Base-by-base conservation (phyloP, 2,113 vertebrate species). In the Gracilinanus agilis region DNA sequence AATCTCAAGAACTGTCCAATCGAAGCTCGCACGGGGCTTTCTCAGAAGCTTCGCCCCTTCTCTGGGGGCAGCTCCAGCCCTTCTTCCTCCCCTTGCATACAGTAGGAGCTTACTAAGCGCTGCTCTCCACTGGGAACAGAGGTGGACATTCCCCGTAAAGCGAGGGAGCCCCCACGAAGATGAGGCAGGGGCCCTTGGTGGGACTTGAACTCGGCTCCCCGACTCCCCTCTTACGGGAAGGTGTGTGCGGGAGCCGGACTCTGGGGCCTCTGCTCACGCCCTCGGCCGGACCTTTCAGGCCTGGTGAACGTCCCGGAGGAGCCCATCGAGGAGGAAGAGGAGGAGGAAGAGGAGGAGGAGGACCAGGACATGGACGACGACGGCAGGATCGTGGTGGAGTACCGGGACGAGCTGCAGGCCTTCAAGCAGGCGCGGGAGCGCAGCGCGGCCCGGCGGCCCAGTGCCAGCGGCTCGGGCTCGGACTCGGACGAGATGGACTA, bases 401-500 rank as follows among this genome's bases (percentile, higher is more conserved):
- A 99, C 98, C 98, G 96, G 0, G 99, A 99, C 24, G 99, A 99
- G 93, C 97, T 98, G 83, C 98, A 99, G 19, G 97, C 98, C 2
- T 98, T 98, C 97, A 97, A 89, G 92, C 99, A 98, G 54, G 94
- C 98, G 1, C 98, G 98, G n/a, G 99, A 98, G 44, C 97, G 98
- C 56, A 97, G 95, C 19, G 58, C 55, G 0, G 95, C 94, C 0
- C 10, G 98, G 3, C 96, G 98, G 2, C 98, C 98, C 3, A 98
- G 98, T 13, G 98, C 98, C 7, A 99, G 99, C 1, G 99, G 98
- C 54, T 99, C 99, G 0, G 99, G 98, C 54, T 99, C 99, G 0
- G 99, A 99, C 98, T 99, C 99, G 0, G 99, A 99, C 24, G 99
- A 99, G 96, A 99, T 99, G 99, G 99, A 99, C 98, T 99, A 99